Evolutionary conservation across 2,797 vertebrate species (phyloP).

Genomic region (Poecilia picta): DNA sequence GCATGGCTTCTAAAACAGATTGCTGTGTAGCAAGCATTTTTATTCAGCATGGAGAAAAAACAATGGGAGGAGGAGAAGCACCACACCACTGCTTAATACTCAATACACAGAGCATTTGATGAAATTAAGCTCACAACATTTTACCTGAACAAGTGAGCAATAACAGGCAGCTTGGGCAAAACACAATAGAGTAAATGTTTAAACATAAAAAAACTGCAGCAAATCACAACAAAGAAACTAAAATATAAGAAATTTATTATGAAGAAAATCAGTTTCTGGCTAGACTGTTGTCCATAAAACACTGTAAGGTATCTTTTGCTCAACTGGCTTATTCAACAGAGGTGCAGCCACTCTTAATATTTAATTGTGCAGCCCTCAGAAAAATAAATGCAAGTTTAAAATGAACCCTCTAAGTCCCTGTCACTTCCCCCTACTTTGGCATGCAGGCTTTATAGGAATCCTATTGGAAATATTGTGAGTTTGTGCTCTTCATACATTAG

Average conservation of each 20-base stretch:
- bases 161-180: not conserved
- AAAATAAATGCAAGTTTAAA: constrained; percentile 68
- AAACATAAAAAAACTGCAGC: not conserved
- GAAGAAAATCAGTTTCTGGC: constrained; percentile 45
- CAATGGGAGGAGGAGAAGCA: constrained; percentile 66
- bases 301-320: constrained; percentile 72
- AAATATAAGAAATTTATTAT: not conserved
- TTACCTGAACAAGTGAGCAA: constrained; percentile 28
- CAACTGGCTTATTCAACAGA: constrained; percentile 69
- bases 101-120: constrained; percentile 73
- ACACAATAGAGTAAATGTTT: too few relatives aligned
- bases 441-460: constrained; percentile 46
- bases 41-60: constrained; percentile 68
- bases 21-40: constrained; percentile 69
- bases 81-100: constrained; percentile 13
- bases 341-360: constrained; percentile 72
- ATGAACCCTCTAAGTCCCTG: constrained; percentile 42
- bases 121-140: constrained; percentile 61
- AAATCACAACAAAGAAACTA: not conserved
- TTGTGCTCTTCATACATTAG: constrained; percentile 32
- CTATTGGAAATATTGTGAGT: constrained; percentile 32
- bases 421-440: constrained; percentile 23
- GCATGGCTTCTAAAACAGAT: constrained; percentile 80
- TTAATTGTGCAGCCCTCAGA: constrained; percentile 70
- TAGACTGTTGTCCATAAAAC: constrained; percentile 66